Base-by-base conservation (phyloP, 92 coral and sea anemone genomes). In the Epizoanthus stellaris region DNA sequence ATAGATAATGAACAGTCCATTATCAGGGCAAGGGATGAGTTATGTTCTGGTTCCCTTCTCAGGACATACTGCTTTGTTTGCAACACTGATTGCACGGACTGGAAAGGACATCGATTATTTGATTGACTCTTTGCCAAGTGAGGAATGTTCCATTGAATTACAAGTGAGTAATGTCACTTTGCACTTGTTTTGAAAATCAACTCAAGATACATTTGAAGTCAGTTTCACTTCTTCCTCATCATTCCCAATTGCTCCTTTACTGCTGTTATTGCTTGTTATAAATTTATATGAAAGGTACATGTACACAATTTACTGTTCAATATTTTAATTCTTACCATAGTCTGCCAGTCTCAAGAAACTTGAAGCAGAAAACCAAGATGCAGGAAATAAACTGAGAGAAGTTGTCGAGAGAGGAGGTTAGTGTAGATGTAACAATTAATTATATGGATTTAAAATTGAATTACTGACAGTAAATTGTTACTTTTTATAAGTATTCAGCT, bases 21-120 rank as follows among this genome's bases (percentile, higher is more conserved):
- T 56, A 12, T 13, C 42, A 9, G 49, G 49, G 11, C 30, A 20
- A 68, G 74, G 15, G 15, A 30, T 34, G n/a, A 68, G 39, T 38
- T 68, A 16, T 30, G 15, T 15, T 68, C 39, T 12, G 8, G 40
- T 70, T 70, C 11, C 38, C 47, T 53, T 72, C 25, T 68, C 38
- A 96, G 99, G 99, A 10, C 98, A 96, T 86, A 95, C 93, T 64
- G 94, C 95, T 45, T 89, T 96, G 82, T 96, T 96, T 93, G 97
- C 99, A 13, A 92, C 99, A 14, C 83, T 96, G 25, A 96, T 96
- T 53, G 95, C 98, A 70, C 84, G 98, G 81, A 96, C 99, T 60
- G 96, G 95, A 17, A 96, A 94, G 73, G 99, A 96, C 63, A 96
- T 96, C 74, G 99, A 96, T 80, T 92, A 87, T 80, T 76, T 96